A percentile compares a stretch with the other conserved stretches of the same genome.
Conservation (phyloP, 2,888 invertebrate species). For the Heliconius charithonia region DNA sequence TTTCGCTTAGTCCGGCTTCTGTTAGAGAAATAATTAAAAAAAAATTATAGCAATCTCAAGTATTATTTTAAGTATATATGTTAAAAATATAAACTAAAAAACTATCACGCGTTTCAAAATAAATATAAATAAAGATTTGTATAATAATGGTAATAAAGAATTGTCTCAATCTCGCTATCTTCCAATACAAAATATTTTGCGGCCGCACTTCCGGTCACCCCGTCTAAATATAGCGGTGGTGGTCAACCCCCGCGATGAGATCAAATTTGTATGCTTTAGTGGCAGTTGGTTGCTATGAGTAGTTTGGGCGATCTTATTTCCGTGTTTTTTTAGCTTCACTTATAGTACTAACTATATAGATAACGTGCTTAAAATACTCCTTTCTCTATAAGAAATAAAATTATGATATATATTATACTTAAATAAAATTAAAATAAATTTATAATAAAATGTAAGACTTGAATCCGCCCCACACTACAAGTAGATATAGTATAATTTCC, state of each 20-base stretch:
- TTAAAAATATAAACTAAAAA: not conserved
- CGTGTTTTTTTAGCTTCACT: not conserved
- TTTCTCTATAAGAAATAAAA: not conserved
- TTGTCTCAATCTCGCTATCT: conserved; percentile 61
- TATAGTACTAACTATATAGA: not conserved
- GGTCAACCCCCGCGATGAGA: conserved; percentile 30
- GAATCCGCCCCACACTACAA: not conserved
- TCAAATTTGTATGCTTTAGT: conserved; percentile 31
- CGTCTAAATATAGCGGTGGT: conserved; percentile 47
- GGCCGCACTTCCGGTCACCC: conserved; percentile 42
- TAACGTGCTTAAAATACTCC: not conserved
- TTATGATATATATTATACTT: no score
- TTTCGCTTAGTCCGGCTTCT: no score
- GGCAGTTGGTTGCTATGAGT: conserved; percentile 21
- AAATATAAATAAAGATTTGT: no score
- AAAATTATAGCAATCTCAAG: no score
- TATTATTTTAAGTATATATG: no score
- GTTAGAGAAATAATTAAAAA: no score
- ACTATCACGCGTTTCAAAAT: not conserved
- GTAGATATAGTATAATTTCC: no score
- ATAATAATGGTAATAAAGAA: no score
- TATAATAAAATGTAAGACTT: not conserved
- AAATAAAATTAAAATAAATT: not conserved
- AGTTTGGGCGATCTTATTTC: conserved; percentile 18
- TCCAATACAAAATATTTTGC: conserved; percentile 42